Evolutionary conservation across 2,888 invertebrate species (phyloP).

Genomic region (Octonoba sinensis): DNA sequence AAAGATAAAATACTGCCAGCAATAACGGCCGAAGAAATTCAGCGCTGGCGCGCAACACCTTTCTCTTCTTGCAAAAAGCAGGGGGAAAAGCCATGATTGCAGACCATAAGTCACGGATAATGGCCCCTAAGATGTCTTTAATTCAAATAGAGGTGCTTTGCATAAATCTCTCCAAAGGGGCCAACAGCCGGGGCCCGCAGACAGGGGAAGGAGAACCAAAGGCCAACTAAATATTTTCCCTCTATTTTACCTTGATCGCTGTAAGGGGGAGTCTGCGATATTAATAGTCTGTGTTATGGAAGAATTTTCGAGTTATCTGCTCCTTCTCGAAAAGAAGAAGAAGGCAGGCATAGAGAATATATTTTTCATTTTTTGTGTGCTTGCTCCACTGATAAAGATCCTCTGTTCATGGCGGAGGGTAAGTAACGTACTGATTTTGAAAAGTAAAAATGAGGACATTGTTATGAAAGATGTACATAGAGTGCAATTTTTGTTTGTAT

Average conservation of each 20-base stretch:
- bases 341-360: too few species aligned
- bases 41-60: constrained; percentile 19
- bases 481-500: too few species aligned
- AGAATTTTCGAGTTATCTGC: constrained; percentile 29
- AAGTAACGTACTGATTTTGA: too few species aligned
- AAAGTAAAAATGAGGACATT: too few species aligned
- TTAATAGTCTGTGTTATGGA: constrained; percentile 47
- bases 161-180: constrained; percentile 49
- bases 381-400: too few species aligned
- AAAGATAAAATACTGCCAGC: constrained; percentile 51
- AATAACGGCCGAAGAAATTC: constrained; percentile 45
- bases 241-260: constrained; percentile 14
- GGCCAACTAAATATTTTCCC: constrained; percentile 55
- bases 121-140: constrained; percentile 63
- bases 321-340: not conserved
- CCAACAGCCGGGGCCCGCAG: constrained; percentile 18
- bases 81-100: constrained; percentile 48
- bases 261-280: constrained; percentile 7
- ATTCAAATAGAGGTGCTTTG: constrained; percentile 63
- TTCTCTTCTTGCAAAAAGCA: not conserved
- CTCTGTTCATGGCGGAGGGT: too few species aligned
- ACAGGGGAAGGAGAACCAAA: constrained; percentile 18
- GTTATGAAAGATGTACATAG: too few species aligned
- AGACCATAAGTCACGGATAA: constrained; percentile 58
- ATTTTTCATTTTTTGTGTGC: too few species aligned